A percentile compares a stretch with the other conserved stretches of the same genome.
These are phyloP conservation scores for Lycorma delicatula DNA, from an alignment of 1,140 invertebrate genomes.

Conservation along the genomic window DNA sequence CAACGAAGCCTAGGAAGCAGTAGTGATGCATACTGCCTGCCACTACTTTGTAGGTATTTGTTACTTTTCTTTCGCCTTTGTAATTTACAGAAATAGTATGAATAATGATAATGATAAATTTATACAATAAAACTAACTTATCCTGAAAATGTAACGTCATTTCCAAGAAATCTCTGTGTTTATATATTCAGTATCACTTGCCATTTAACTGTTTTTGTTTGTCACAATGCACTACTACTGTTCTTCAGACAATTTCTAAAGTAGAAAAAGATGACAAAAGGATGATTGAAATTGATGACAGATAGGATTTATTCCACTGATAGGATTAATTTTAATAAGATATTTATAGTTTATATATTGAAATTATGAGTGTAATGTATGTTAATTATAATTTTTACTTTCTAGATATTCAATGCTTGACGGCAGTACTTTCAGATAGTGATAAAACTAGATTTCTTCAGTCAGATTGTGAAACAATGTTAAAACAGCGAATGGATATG, in stretches of 20 bases:
- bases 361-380: background rate
- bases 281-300: background rate
- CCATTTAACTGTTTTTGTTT: no score
- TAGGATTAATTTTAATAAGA: background rate
- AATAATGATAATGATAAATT: no score
- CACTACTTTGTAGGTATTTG: no score
- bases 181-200: no score
- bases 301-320: background rate
- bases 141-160: no score
- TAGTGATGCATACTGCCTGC: no score
- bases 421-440: constrained; percentile 55
- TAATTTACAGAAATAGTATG: no score
- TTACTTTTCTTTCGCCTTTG: no score
- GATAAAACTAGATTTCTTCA: constrained; percentile 54
- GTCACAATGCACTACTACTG: background rate
- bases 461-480: constrained; percentile 64
- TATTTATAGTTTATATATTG: background rate
- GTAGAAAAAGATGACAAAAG: background rate
- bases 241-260: background rate
- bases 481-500: constrained; percentile 76
- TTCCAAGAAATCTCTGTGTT: no score
- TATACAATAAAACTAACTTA: no score
- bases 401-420: constrained; percentile 74
- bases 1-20: no score
- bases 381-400: constrained; percentile 29